Base-by-base conservation (phyloP, 2,797 vertebrate genomes). In the Sciaenops ocellatus region DNA sequence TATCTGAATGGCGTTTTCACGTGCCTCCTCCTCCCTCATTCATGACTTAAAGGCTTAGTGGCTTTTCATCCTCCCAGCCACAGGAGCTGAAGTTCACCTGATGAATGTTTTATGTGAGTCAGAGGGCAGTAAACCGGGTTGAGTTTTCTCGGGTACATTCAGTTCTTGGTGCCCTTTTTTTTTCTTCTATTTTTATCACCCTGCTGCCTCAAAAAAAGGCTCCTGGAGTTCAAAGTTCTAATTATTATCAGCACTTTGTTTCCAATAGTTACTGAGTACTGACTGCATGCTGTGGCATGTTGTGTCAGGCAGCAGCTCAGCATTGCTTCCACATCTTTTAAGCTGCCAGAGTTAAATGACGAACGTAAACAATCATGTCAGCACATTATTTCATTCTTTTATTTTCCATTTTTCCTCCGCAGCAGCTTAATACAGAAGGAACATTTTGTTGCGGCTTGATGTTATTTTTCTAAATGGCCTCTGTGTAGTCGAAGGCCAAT, bases 351-450 rank as follows among this genome's bases (percentile, higher is more conserved):
- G 26, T 56, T 48, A 57, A 55, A 47, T 54, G 10, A 46, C 62
- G 51, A 26, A 67, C 18, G 34, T 63, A 28, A 76, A 46, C n/a
- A 56, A 11, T 30, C 7, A 57, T 60, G 15, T 52, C 63, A 48
- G 28, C 34, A 24, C 20, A 74, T 5, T 6, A 63, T 69, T 56
- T 16, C 2, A 41, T 44, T 8, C 41, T 3, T 38, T 69, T 75
- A 11, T 44, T 69, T 74, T 60, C 7, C 3, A 1, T 55, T 75
- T 61, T 10, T 41, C 9, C 12, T 41, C 3, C 56, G 24, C 9
- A 28, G 12, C 56, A 44, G 41, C 28, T 15, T 41, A 62, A 61
- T 2, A 20, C 20, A 16, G 1, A 42, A 26, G 18, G 22, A 24
- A 16, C 2, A 48, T 48, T 62, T 55, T 13, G 47, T 8, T 44